Evolutionary conservation across 2,888 invertebrate genomes (phyloP).

Genomic region (Microdon myrmicae): DNA sequence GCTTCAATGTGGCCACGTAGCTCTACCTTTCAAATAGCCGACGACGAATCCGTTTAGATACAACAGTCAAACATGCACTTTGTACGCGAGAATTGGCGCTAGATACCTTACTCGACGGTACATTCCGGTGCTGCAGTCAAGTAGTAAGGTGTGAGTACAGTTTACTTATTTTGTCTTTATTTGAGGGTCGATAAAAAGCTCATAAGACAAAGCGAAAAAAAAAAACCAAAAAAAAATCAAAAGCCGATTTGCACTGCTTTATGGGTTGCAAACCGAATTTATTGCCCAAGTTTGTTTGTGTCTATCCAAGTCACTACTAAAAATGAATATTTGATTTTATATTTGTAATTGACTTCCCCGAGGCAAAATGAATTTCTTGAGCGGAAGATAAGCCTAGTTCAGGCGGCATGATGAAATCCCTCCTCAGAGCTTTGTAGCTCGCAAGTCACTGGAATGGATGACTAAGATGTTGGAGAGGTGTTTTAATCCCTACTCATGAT

Average conservation of each 20-base stretch:
- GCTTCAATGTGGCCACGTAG: constrained; percentile 2
- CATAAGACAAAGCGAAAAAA: no score
- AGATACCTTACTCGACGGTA: no score
- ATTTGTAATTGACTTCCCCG: constrained; percentile 5
- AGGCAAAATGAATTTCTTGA: constrained; percentile 22
- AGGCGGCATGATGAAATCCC: no score
- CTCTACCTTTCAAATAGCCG: constrained; percentile 18
- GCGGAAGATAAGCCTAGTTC: no score
- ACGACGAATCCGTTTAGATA: constrained; percentile 17
- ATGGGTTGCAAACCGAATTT: constrained; percentile 43
- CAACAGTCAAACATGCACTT: constrained; percentile 23
- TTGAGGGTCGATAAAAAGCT: no score
- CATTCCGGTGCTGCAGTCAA: background rate
- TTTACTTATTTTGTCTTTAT: constrained; percentile 37
- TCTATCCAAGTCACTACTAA: constrained; percentile 1
- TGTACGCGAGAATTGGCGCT: constrained; percentile 14
- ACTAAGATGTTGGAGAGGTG: no score
- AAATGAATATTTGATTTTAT: constrained; percentile 1
- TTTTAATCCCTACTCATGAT: no score
- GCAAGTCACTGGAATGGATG: no score
- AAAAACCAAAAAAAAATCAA: constrained; percentile 27
- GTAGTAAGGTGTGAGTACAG: constrained; percentile 48
- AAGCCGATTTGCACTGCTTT: constrained; percentile 44
- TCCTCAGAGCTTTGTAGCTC: no score
- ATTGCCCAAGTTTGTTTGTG: constrained; percentile 20